A percentile compares a stretch with the other conserved stretches of the same genome.
These are phyloP conservation scores for Aldabrachelys gigantea DNA, from an alignment of 2,113 vertebrate genomes.

Conservation along the genomic window DNA sequence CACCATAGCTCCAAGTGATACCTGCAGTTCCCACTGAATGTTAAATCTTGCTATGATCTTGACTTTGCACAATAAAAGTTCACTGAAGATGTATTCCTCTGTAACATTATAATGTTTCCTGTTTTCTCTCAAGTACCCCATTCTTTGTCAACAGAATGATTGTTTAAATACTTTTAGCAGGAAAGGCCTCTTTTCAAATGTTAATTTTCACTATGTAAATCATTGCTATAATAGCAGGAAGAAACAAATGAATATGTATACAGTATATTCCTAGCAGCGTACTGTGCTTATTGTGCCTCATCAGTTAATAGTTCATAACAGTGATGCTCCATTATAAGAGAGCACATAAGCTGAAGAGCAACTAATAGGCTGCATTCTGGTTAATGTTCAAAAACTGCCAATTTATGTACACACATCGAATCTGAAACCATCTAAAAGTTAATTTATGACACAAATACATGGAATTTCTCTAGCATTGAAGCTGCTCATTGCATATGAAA, in stretches of 20 bases:
- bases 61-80: neutral
- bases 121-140: neutral
- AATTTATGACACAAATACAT: neutral
- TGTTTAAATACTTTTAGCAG: neutral
- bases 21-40: neutral
- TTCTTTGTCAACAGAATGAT: neutral
- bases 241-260: neutral
- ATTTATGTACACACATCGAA: conserved; percentile 15
- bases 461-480: neutral
- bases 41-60: neutral
- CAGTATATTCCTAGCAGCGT: neutral
- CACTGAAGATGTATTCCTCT: neutral
- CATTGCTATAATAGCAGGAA: neutral
- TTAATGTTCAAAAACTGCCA: neutral
- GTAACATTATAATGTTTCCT: neutral
- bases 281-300: neutral
- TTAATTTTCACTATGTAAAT: conserved; percentile 9
- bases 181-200: neutral
- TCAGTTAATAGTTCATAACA: neutral
- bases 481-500: neutral
- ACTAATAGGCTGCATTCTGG: neutral
- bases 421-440: neutral
- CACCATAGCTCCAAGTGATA: neutral
- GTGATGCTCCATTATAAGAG: neutral
- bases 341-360: neutral